phyloP scores from a whole-genome alignment of 2,113 vertebrate species.

The Bufo gargarizans region DNA sequence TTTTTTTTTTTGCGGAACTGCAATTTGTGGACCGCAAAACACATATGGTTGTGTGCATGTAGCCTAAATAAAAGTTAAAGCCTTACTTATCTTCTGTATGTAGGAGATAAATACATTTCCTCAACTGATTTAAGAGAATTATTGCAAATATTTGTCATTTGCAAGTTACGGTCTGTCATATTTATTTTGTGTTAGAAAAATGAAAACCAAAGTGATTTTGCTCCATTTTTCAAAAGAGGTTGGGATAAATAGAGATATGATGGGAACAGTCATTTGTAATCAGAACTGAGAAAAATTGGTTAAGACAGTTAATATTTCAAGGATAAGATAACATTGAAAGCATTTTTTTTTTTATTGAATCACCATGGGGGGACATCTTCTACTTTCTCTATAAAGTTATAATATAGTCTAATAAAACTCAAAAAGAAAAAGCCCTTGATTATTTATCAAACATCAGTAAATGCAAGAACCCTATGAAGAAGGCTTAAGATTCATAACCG shows the following conservation, averaged over 20 bases:
- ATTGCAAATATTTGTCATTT: background rate
- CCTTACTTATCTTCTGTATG: background rate
- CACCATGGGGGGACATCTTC: background rate
- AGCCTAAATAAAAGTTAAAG: background rate
- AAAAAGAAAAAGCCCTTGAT: background rate
- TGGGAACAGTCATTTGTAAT: constrained; percentile 44
- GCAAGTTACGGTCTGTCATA: background rate
- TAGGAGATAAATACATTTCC: background rate
- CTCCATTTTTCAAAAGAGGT: constrained; percentile 29
- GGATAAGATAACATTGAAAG: constrained; percentile 52
- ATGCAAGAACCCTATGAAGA: background rate
- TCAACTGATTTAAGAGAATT: background rate
- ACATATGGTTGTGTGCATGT: too few species aligned
- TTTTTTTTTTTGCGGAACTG: too few species aligned
- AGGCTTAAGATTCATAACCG: background rate
- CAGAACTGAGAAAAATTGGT: constrained; percentile 33
- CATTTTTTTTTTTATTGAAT: constrained; percentile 15
- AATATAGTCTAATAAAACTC: background rate
- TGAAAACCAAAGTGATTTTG: constrained; percentile 2
- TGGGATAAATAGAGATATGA: constrained; percentile 32
- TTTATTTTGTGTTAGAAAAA: constrained; percentile 5
- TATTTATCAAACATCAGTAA: background rate
- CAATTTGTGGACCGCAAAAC: too few species aligned
- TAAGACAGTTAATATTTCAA: constrained; percentile 54
- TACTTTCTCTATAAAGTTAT: background rate